Evolutionary conservation across 2,797 vertebrate species (phyloP).

Genomic region (Babyrousa celebensis): DNA sequence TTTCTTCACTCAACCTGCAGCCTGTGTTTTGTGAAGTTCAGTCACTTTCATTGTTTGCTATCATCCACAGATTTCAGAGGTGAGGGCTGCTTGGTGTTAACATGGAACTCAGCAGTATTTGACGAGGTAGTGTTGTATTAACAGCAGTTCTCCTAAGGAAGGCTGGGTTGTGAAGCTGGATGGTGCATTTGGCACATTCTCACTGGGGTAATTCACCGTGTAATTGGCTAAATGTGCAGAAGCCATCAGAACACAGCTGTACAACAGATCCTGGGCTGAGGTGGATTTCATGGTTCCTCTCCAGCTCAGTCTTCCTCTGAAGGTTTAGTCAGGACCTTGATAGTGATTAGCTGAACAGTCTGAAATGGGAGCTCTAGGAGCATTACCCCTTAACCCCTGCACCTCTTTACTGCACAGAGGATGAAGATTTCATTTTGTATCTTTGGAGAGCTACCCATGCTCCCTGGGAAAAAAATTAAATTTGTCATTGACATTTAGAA

Average conservation of each 20-base stretch:
- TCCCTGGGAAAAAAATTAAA: neutral
- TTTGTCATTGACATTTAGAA: constrained; percentile 34
- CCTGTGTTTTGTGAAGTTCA: neutral
- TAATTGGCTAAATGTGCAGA: constrained; percentile 57
- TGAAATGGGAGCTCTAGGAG: neutral
- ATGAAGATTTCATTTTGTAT: neutral
- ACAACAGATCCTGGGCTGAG: neutral
- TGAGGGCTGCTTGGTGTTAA: neutral
- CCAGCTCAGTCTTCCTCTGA: neutral
- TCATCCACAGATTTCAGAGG: neutral
- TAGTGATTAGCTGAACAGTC: neutral
- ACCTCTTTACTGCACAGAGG: neutral
- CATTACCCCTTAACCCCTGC: neutral
- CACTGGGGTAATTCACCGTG: constrained; percentile 25
- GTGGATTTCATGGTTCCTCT: neutral
- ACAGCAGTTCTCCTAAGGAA: neutral
- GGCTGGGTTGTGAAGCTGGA: neutral
- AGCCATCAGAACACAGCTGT: neutral
- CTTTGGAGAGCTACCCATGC: neutral
- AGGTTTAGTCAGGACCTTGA: neutral
- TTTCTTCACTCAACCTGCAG: neutral
- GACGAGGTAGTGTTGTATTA: neutral
- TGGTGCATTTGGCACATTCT: neutral
- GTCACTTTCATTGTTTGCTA: neutral
- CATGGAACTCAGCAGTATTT: neutral